Conservation (phyloP, 1,140 invertebrate species). For the Aradophagus sp. region DNA sequence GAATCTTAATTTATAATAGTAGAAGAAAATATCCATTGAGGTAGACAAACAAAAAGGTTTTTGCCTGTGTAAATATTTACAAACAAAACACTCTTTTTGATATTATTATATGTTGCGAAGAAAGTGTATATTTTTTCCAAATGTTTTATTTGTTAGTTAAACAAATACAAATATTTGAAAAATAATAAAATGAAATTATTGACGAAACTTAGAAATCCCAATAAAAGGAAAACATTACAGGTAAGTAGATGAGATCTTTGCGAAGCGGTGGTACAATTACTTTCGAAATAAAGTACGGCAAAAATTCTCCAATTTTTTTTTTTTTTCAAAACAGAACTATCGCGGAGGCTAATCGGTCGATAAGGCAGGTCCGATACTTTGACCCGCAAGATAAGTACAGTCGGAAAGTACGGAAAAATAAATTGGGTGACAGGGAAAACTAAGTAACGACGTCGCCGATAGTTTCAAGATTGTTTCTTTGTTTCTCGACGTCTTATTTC, state of each 20-base stretch:
- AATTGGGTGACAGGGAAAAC: slow-evolving; percentile 48
- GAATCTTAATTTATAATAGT: no score
- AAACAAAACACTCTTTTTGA: no score
- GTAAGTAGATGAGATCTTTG: background rate
- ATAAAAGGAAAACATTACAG: no score
- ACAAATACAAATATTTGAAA: no score
- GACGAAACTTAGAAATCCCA: no score
- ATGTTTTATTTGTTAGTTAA: no score
- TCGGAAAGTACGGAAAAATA: slow-evolving; percentile 32
- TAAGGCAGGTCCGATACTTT: slow-evolving; percentile 37
- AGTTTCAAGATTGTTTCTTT: slow-evolving; percentile 51
- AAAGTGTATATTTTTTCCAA: no score
- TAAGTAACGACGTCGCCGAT: slow-evolving; percentile 38
- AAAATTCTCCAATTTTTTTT: slow-evolving; percentile 5
- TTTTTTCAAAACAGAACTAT: slow-evolving; percentile 18
- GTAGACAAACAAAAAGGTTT: no score
- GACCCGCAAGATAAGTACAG: slow-evolving; percentile 18
- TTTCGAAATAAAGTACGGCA: slow-evolving; percentile 1
- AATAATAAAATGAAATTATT: no score
- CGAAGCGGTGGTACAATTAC: background rate
- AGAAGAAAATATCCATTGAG: no score
- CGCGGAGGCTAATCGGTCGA: slow-evolving; percentile 34
- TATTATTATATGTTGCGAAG: no score
- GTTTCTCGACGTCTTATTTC: slow-evolving; percentile 34
- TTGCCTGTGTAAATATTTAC: no score